phyloP scores from a whole-genome alignment of 2,797 vertebrate genomes.

The Onychomys torridus region DNA sequence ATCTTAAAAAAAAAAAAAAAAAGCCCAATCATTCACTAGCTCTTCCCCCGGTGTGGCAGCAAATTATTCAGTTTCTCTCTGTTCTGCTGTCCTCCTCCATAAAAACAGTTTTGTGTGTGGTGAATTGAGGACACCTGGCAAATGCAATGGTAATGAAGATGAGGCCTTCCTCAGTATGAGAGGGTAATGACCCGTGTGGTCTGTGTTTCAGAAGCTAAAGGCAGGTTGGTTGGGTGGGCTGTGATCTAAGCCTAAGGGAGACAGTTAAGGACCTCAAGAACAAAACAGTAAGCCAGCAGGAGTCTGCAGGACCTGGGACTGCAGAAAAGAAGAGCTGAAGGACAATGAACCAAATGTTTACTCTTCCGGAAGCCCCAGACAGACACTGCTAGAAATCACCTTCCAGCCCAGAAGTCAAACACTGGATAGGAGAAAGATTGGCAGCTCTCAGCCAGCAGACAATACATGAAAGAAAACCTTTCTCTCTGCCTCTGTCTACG shows the following conservation, averaged over 20 bases:
- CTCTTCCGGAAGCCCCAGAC: background rate
- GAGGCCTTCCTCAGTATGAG: background rate
- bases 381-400: background rate
- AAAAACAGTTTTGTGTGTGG: background rate
- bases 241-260: background rate
- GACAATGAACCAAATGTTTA: background rate
- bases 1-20: background rate
- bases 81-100: background rate
- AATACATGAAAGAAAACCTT: background rate
- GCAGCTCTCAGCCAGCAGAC: background rate
- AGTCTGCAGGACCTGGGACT: background rate
- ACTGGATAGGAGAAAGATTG: background rate
- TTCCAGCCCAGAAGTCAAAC: too few relatives aligned
- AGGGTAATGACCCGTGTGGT: background rate
- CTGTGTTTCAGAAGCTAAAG: background rate
- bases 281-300: too few relatives aligned
- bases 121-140: background rate
- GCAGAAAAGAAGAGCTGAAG: background rate
- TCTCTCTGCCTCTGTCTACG: background rate
- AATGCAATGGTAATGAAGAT: too few relatives aligned
- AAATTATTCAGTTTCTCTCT: background rate
- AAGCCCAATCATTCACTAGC: background rate
- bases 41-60: accelerated
- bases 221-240: background rate
- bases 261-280: background rate